A percentile compares a stretch with the other conserved stretches of the same genome.
These are phyloP conservation scores for Tyrannus savana DNA, from an alignment of 2,113 vertebrate species.

Conservation along the genomic window DNA sequence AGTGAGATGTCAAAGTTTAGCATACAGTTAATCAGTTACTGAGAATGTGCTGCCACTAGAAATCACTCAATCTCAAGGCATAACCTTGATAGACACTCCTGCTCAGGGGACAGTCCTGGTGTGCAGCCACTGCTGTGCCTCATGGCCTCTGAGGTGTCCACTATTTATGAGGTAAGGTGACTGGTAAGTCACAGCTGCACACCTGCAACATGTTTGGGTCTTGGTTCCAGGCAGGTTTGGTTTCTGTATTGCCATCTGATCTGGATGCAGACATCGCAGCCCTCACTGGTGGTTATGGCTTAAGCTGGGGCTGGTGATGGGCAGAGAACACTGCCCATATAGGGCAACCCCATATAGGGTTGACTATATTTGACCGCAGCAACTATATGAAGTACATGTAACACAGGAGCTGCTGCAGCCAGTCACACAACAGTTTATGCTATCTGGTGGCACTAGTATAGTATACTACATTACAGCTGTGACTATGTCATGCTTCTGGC, in stretches of 20 bases:
- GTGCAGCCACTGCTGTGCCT: background rate
- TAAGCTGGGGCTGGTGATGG: background rate
- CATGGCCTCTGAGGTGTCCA: background rate
- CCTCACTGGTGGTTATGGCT: background rate
- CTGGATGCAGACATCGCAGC: background rate
- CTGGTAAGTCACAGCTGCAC: accelerated
- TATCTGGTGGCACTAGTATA: background rate
- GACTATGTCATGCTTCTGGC: background rate
- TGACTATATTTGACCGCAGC: background rate
- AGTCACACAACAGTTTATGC: background rate
- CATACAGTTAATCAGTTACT: background rate
- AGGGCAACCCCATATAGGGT: too few relatives aligned
- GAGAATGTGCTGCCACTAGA: background rate
- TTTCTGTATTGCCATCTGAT: background rate
- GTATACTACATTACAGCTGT: background rate
- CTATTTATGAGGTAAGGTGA: background rate
- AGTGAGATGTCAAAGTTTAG: background rate
- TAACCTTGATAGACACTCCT: background rate
- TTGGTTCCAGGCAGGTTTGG: background rate
- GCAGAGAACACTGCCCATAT: background rate
- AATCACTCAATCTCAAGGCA: accelerated
- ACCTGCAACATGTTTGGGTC: background rate
- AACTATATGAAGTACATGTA: background rate
- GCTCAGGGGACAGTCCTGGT: background rate
- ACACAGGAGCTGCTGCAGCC: background rate